Evolutionary conservation across 2,113 vertebrate species (phyloP).

Genomic region (Copsychus sechellarum): DNA sequence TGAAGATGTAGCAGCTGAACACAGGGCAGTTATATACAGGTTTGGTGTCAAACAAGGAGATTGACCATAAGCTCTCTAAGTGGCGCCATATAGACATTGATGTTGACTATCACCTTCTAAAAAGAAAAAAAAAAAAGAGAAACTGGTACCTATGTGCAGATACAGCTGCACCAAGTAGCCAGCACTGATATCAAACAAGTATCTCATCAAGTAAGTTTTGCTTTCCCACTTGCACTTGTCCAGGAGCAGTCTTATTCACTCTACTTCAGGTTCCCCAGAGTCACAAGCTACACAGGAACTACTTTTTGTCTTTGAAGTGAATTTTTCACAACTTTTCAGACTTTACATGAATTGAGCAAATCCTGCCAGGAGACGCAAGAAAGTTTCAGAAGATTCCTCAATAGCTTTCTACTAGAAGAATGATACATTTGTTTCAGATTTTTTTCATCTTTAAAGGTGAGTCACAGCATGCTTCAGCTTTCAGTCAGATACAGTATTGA

Average conservation of each 20-base stretch:
- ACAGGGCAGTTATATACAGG: background rate
- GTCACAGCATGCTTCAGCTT: slow-evolving; percentile 30
- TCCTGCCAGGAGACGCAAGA: background rate
- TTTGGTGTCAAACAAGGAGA: background rate
- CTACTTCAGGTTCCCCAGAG: background rate
- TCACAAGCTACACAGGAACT: background rate
- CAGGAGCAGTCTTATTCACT: background rate
- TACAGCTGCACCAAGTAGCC: background rate
- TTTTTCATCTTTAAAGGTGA: slow-evolving; percentile 16
- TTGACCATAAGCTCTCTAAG: background rate
- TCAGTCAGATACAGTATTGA: slow-evolving; percentile 35
- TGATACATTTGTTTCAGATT: slow-evolving; percentile 22
- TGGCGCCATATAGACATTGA: background rate
- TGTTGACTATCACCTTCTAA: background rate
- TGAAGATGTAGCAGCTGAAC: background rate
- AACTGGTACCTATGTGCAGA: background rate
- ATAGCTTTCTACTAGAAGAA: background rate
- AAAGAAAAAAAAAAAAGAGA: background rate
- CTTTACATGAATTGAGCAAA: background rate
- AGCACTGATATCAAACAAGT: background rate
- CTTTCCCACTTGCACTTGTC: accelerated
- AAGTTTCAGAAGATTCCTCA: slow-evolving; percentile 22
- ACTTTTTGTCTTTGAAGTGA: background rate
- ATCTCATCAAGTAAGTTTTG: background rate
- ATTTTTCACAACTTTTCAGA: background rate